phyloP scores from a whole-genome alignment of 2,888 invertebrate genomes.

The Girardia tigrina region DNA sequence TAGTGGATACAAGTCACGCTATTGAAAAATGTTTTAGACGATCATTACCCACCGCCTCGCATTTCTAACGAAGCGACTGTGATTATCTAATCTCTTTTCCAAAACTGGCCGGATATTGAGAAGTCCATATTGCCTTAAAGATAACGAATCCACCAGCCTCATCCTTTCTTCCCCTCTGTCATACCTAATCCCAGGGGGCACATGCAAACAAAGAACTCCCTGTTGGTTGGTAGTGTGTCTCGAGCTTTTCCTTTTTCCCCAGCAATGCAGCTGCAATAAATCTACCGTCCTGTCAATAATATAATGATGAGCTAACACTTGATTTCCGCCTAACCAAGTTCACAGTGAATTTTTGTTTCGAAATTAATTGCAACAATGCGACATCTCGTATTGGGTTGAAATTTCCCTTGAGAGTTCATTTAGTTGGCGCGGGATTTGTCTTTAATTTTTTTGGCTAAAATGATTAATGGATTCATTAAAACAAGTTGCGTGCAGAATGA shows the following conservation, averaged over 20 bases:
- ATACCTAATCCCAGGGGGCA: neutral
- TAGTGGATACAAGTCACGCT: constrained; percentile 23
- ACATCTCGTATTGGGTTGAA: constrained; percentile 10
- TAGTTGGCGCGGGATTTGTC: constrained; percentile 19
- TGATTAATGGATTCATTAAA: constrained; percentile 23
- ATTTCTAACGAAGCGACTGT: constrained; percentile 13
- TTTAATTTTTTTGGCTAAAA: constrained; percentile 23
- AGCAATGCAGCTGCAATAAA: constrained; percentile 16
- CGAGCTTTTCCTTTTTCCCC: neutral
- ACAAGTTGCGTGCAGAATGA: neutral
- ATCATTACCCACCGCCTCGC: neutral
- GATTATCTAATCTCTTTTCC: constrained; percentile 23
- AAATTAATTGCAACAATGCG: constrained; percentile 13
- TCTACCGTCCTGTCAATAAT: constrained; percentile 23
- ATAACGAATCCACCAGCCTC: constrained; percentile 1
- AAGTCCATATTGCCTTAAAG: constrained; percentile 1
- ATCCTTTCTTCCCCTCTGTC: neutral
- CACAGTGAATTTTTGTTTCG: neutral
- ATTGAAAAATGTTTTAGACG: constrained; percentile 23
- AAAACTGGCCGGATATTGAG: constrained; percentile 23
- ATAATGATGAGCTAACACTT: constrained; percentile 23
- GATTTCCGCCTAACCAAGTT: constrained; percentile 19
- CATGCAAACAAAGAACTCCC: constrained; percentile 18
- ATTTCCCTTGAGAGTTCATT: constrained; percentile 19
- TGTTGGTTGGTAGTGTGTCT: constrained; percentile 9